Base-by-base conservation (phyloP, 1,140 invertebrate genomes). In the Harlomillsia oculata region DNA sequence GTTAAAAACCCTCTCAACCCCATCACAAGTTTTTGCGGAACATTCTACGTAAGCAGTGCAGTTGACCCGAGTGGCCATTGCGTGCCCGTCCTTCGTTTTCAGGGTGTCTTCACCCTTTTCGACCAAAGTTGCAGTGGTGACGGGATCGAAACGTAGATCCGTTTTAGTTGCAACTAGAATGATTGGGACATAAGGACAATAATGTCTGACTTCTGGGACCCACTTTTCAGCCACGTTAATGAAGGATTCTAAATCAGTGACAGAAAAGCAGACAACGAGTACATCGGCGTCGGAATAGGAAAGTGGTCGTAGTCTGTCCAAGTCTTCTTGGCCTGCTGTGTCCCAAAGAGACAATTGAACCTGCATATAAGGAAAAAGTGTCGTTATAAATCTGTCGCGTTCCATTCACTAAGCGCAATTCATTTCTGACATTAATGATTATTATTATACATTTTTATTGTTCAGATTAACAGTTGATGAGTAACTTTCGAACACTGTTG, bases 401-500 rank as follows among this genome's bases (percentile, higher is more conserved):
- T 40, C n/a, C n/a, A n/a, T n/a, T n/a, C n/a, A n/a, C n/a, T n/a
- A n/a, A n/a, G n/a, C n/a, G n/a, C n/a, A n/a, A n/a, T n/a, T n/a
- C n/a, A n/a, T n/a, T n/a, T n/a, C n/a, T n/a, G n/a, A n/a, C n/a
- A n/a, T n/a, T n/a, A n/a, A n/a, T n/a, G 3, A 30, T 48, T 34
- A 48, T 30, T 16, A 9, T 26, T 39, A 13, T 53, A 53, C 51
- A 37, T 43, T 53, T 41, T 43, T 37, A 25, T 53, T 43, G 9
- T 53, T 40, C n/a, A 53, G 23, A 53, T 21, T 18, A 14, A 53
- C 39, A 29, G 34, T 28, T 13, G 51, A 26, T 6, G 39, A 91
- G 83, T 97, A 97, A 72, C 95, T 98, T 75, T 97, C 95, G 76
- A 98, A 97, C 62, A 97, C 93, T 68, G 94, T 98, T 65, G 95